These are phyloP conservation scores for Istiophorus platypterus DNA, from an alignment of 2,113 vertebrate genomes.

Conservation along the genomic window DNA sequence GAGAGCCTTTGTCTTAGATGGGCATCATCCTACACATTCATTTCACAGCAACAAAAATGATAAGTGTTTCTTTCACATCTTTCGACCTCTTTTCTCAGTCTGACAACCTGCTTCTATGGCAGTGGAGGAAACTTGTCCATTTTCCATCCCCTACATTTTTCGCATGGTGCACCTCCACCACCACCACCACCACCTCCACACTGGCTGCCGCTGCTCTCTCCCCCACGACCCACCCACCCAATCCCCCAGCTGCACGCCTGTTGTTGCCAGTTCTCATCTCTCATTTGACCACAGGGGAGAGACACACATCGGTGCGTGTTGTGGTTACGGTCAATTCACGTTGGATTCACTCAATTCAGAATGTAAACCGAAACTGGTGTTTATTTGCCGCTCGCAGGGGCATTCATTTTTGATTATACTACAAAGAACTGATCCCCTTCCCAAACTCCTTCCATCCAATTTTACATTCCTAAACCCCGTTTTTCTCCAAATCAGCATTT, in stretches of 20 bases:
- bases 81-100: conserved; percentile 18
- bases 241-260: background rate
- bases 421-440: conserved; percentile 2
- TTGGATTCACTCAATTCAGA: conserved; percentile 18
- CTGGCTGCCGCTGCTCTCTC: background rate
- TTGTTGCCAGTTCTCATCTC: conserved; percentile 20
- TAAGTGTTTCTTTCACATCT: conserved; percentile 22
- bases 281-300: conserved; percentile 18
- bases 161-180: conserved; percentile 7
- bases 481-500: background rate
- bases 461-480: conserved; percentile 13
- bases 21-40: conserved; percentile 13
- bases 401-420: conserved; percentile 21
- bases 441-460: background rate
- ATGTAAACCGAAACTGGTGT: conserved; percentile 23
- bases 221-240: background rate
- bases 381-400: conserved; percentile 8
- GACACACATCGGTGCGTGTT: conserved; percentile 1
- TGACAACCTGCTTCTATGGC: background rate
- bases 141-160: conserved; percentile 26
- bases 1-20: background rate
- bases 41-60: background rate
- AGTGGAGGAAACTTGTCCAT: conserved; percentile 18
- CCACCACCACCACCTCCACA: conserved; percentile 6
- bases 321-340: conserved; percentile 35